Evolutionary conservation across 2,888 invertebrate species (phyloP).

Genomic region (Ophioninae sp.): DNA sequence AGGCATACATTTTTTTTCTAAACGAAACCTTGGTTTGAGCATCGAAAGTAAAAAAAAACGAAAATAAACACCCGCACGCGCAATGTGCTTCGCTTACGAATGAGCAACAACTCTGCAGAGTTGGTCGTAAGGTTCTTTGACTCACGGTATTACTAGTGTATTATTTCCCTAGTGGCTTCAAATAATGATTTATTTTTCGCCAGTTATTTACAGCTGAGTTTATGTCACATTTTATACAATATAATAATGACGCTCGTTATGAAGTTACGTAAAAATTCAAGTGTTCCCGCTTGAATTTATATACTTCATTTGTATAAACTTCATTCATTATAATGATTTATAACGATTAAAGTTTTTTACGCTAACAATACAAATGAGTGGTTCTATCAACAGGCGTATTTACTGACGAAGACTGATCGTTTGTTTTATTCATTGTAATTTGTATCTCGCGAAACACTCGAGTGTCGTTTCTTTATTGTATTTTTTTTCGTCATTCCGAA

Average conservation of each 20-base stretch:
- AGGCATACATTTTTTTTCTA: neutral
- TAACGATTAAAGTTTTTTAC: conserved; percentile 30
- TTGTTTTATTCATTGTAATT: conserved; percentile 23
- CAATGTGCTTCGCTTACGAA: neutral
- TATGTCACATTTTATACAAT: conserved; percentile 65
- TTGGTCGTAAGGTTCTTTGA: conserved; percentile 14
- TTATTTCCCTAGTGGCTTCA: conserved; percentile 49
- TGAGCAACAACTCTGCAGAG: conserved; percentile 15
- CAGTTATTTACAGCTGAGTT: conserved; percentile 61
- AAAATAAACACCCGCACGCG: neutral
- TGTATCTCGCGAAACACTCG: conserved; percentile 53
- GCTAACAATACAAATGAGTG: conserved; percentile 23
- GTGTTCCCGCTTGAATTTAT: conserved; percentile 47
- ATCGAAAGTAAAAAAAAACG: neutral
- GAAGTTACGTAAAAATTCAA: conserved; percentile 58
- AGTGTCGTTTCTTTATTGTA: conserved; percentile 33
- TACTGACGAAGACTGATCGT: conserved; percentile 49
- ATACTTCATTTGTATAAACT: conserved; percentile 16
- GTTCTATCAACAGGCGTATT: conserved; percentile 34
- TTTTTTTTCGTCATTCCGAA: conserved; percentile 2
- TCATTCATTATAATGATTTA: conserved; percentile 20
- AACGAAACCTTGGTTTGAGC: neutral
- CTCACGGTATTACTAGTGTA: conserved; percentile 40
- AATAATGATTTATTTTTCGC: conserved; percentile 57
- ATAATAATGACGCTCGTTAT: conserved; percentile 57